Conservation (phyloP, 1,140 invertebrate species). For the Caenorhabditis brenneri region DNA sequence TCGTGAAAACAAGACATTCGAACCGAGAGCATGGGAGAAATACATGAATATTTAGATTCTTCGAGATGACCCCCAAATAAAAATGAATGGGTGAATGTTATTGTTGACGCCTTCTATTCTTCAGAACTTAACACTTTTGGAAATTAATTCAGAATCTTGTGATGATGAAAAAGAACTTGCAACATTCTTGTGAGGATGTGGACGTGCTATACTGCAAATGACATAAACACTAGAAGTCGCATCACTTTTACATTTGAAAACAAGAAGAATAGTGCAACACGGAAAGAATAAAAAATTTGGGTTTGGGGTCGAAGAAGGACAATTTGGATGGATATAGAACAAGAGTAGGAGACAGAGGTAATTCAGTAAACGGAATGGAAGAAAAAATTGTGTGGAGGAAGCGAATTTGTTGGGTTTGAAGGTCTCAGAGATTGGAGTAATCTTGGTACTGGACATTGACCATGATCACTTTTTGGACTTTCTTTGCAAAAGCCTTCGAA, state of each 20-base stretch:
- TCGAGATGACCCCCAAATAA: background rate
- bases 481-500: background rate
- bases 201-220: background rate
- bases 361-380: constrained; percentile 5
- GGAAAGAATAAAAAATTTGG: background rate
- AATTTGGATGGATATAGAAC: constrained; percentile 5
- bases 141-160: background rate
- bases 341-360: background rate
- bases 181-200: background rate
- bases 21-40: background rate
- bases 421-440: constrained; percentile 31
- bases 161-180: background rate
- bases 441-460: constrained; percentile 30
- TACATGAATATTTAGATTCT: background rate
- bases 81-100: background rate
- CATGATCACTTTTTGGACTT: constrained; percentile 15
- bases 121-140: too few relatives aligned
- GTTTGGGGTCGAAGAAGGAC: background rate
- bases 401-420: background rate
- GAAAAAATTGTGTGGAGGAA: background rate
- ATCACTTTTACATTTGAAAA: background rate
- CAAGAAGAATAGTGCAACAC: background rate
- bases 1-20: background rate
- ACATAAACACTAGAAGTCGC: background rate
- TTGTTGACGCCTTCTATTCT: background rate